A percentile compares a stretch with the other conserved stretches of the same genome.
phyloP scores from a whole-genome alignment of 2,888 invertebrate genomes.

The Tenthredo amoena region DNA sequence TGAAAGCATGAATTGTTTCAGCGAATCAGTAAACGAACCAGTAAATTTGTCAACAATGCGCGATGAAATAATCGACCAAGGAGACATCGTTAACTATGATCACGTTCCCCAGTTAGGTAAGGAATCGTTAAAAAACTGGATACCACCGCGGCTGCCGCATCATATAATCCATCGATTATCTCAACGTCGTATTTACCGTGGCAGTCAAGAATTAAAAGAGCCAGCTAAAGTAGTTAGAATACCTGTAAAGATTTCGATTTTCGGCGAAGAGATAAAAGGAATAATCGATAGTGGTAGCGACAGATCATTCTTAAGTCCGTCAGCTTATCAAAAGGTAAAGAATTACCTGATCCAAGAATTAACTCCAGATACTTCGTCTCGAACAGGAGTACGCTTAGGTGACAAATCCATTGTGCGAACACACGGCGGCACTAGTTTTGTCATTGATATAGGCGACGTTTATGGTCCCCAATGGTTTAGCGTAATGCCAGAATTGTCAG shows the following conservation, averaged over 20 bases:
- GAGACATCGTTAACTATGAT: background rate
- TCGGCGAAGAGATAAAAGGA: conserved; percentile 50
- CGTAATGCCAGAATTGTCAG: conserved; percentile 48
- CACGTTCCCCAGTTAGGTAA: background rate
- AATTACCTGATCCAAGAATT: conserved; percentile 37
- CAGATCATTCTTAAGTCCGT: conserved; percentile 37
- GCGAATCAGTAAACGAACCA: background rate
- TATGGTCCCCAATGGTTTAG: conserved; percentile 57
- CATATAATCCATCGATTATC: conserved; percentile 29
- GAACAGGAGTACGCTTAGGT: conserved; percentile 35
- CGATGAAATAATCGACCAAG: background rate
- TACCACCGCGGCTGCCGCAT: conserved; percentile 18
- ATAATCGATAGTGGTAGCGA: conserved; percentile 50
- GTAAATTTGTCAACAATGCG: background rate
- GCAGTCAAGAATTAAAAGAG: conserved; percentile 28
- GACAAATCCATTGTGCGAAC: conserved; percentile 46
- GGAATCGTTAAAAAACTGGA: conserved; percentile 25
- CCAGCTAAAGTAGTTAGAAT: conserved; percentile 46
- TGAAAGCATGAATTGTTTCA: background rate
- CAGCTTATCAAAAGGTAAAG: conserved; percentile 42
- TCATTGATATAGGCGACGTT: conserved; percentile 53
- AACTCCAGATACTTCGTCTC: conserved; percentile 9
- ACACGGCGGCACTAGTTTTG: conserved; percentile 48
- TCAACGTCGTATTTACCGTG: conserved; percentile 28
- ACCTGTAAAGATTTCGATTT: conserved; percentile 52